A percentile compares a stretch with the other conserved stretches of the same genome.
Evolutionary conservation across 2,888 invertebrate species (phyloP).

Genomic region (Mimas tiliae): DNA sequence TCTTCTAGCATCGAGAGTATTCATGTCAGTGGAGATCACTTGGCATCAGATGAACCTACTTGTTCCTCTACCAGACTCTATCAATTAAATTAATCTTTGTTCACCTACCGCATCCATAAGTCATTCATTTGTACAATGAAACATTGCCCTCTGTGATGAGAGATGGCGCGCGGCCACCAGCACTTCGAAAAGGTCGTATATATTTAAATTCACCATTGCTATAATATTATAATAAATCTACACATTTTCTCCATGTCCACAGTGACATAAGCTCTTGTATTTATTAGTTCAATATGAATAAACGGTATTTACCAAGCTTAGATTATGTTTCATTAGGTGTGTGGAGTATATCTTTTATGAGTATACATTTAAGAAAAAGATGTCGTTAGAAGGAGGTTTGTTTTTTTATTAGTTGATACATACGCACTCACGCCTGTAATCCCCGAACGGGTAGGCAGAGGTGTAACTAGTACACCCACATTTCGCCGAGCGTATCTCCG

Average conservation of each 20-base stretch:
- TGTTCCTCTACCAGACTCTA: too few species aligned
- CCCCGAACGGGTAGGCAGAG: too few species aligned
- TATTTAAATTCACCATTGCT: slow-evolving; percentile 33
- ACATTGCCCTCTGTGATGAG: slow-evolving; percentile 61
- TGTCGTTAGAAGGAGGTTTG: too few species aligned
- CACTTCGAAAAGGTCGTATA: slow-evolving; percentile 40
- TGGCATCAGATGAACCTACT: too few species aligned
- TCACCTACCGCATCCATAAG: slow-evolving; percentile 49
- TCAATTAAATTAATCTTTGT: not conserved
- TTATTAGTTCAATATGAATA: slow-evolving; percentile 26
- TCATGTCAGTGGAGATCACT: too few species aligned
- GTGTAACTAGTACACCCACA: too few species aligned
- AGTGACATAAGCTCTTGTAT: slow-evolving; percentile 27
- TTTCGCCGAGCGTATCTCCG: too few species aligned
- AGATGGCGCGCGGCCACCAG: slow-evolving; percentile 58
- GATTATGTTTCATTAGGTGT: slow-evolving; percentile 6
- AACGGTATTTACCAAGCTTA: slow-evolving; percentile 19
- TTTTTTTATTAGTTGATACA: too few species aligned
- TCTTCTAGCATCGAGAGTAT: too few species aligned
- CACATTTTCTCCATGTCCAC: slow-evolving; percentile 15
- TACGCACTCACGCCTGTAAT: too few species aligned
- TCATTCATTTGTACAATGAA: slow-evolving; percentile 51
- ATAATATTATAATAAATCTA: slow-evolving; percentile 27
- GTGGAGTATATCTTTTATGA: not conserved
- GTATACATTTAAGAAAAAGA: not conserved